phyloP scores from a whole-genome alignment of 2,797 vertebrate species.

The Hirundo rustica region DNA sequence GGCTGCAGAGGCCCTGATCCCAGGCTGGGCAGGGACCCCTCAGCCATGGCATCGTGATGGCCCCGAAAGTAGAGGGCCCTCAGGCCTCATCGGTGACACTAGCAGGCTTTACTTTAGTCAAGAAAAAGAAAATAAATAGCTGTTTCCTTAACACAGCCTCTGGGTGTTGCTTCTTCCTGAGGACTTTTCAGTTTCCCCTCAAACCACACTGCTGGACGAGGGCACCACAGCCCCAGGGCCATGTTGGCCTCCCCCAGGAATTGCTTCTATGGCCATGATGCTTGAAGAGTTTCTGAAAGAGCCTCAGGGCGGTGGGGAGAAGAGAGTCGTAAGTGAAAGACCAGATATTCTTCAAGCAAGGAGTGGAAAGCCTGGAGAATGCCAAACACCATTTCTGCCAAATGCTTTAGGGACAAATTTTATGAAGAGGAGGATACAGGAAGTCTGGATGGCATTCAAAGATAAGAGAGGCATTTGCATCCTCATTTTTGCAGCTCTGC shows the following conservation, averaged over 20 bases:
- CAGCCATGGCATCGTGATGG: rapidly evolving
- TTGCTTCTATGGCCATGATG: not conserved
- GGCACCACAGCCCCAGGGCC: too few species aligned
- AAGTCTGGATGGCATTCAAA: not conserved
- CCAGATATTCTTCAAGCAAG: too few species aligned
- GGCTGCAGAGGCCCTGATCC: not conserved
- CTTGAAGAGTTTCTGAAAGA: not conserved
- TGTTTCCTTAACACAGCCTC: not conserved
- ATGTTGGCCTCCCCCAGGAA: not conserved
- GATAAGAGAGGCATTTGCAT: not conserved
- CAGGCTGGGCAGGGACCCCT: not conserved
- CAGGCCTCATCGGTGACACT: rapidly evolving
- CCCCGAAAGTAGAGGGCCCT: rapidly evolving
- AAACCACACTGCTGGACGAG: rapidly evolving
- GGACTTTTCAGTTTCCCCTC: not conserved
- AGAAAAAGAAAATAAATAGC: not conserved
- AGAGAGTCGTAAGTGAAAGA: not conserved
- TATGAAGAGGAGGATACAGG: too few species aligned
- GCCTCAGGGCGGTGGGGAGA: too few species aligned
- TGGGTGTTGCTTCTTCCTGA: not conserved
- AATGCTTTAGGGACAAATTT: not conserved
- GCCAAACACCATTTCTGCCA: not conserved
- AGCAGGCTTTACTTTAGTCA: not conserved
- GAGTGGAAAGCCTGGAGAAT: not conserved
- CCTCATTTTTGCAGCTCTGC: not conserved